phyloP scores from a whole-genome alignment of 2,113 vertebrate species.

The Oncorhynchus gorbuscha region DNA sequence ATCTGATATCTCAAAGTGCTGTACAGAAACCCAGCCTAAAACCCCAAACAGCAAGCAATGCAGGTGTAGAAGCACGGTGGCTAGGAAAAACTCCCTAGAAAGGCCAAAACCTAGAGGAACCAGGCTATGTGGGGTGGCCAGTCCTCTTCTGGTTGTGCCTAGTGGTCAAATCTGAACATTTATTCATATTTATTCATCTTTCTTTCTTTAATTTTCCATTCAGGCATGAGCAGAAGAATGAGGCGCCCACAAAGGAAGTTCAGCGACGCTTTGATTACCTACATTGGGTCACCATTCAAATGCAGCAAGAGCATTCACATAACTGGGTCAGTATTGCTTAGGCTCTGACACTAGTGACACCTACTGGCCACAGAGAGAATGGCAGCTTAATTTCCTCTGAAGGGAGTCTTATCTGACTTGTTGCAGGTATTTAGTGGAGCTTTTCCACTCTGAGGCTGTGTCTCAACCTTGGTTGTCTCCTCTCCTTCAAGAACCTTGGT shows the following conservation, averaged over 20 bases:
- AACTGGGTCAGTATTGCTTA: conserved; percentile 14
- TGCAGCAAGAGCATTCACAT: conserved; percentile 14
- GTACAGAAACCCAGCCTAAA: too few relatives aligned
- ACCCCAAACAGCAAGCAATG: too few relatives aligned
- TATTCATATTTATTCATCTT: neutral
- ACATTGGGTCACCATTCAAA: conserved; percentile 26
- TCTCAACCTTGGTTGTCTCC: too few relatives aligned
- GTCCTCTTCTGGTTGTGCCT: too few relatives aligned
- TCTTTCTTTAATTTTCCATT: neutral
- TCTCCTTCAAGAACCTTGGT: too few relatives aligned
- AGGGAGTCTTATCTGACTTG: neutral
- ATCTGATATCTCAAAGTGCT: too few relatives aligned
- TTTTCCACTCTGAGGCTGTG: too few relatives aligned
- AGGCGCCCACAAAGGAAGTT: conserved; percentile 10
- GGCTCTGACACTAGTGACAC: conserved; percentile 37
- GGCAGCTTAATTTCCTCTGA: neutral
- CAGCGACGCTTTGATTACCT: conserved; percentile 25
- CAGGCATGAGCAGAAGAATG: conserved; percentile 16
- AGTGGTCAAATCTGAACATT: neutral
- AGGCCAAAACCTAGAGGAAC: too few relatives aligned
- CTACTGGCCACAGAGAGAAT: conserved; percentile 34
- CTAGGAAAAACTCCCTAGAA: too few relatives aligned
- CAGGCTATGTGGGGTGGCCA: too few relatives aligned
- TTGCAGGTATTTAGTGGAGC: neutral
- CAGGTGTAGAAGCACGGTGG: too few relatives aligned